These are phyloP conservation scores for Crepidodera aurea DNA, from an alignment of 2,888 invertebrate genomes.

Conservation along the genomic window DNA sequence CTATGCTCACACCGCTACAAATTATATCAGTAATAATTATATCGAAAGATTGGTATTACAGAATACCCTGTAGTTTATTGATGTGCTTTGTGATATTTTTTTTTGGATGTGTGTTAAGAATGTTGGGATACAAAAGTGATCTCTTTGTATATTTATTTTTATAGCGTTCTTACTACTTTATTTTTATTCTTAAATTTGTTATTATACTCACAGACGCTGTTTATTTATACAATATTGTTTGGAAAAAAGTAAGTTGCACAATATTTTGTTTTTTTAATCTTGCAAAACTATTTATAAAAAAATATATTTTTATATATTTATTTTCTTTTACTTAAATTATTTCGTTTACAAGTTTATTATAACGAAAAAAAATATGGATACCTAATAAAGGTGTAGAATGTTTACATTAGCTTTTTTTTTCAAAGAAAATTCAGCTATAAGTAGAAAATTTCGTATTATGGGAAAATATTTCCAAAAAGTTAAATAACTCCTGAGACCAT, in stretches of 20 bases:
- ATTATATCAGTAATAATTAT: not conserved
- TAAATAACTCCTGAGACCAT: no score
- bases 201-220: constrained; percentile 13
- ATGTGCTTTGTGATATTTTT: constrained; percentile 30
- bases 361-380: no score
- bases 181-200: constrained; percentile 23
- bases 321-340: no score
- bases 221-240: constrained; percentile 20
- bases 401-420: no score
- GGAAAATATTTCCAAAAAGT: no score
- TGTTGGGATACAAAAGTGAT: constrained; percentile 24
- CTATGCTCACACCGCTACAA: not conserved
- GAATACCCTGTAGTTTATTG: constrained; percentile 12
- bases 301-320: no score
- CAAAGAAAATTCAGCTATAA: no score
- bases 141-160: constrained; percentile 21
- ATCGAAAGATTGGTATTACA: not conserved
- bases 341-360: no score
- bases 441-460: no score
- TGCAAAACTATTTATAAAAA: no score
- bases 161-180: constrained; percentile 21
- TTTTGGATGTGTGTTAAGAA: constrained; percentile 17
- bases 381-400: no score
- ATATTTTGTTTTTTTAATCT: constrained; percentile 20
- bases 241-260: constrained; percentile 44